Conservation (phyloP, 37 sponge, comb jelly and placozoan species). For the Ianthella basta region DNA sequence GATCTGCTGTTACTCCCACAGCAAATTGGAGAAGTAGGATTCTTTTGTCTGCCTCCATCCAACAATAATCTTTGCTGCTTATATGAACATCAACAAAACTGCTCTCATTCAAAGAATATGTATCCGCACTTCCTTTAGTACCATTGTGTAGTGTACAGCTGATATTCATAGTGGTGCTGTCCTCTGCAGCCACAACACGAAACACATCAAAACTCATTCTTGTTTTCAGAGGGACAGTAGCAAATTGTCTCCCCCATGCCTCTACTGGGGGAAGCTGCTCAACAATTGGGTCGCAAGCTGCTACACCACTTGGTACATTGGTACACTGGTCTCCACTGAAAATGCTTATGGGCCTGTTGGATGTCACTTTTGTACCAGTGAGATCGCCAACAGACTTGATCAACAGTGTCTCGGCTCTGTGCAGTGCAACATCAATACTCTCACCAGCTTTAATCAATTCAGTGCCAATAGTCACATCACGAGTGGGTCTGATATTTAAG, state of each 20-base stretch:
- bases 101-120: slow-evolving; percentile 14
- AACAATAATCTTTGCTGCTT: slow-evolving; percentile 24
- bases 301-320: slow-evolving; percentile 15
- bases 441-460: no score
- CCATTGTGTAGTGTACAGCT: slow-evolving; percentile 22
- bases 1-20: slow-evolving; percentile 26
- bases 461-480: no score
- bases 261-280: slow-evolving; percentile 66
- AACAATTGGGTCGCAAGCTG: slow-evolving; percentile 54
- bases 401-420: slow-evolving; percentile 15
- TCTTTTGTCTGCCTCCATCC: slow-evolving; percentile 43
- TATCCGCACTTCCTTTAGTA: neutral
- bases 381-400: slow-evolving; percentile 15
- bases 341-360: slow-evolving; percentile 47
- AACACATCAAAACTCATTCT: slow-evolving; percentile 29
- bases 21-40: slow-evolving; percentile 52
- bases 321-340: slow-evolving; percentile 45
- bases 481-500: slow-evolving; percentile 9
- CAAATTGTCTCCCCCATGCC: slow-evolving; percentile 61
- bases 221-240: slow-evolving; percentile 38
- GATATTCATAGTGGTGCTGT: slow-evolving; percentile 42
- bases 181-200: slow-evolving; percentile 37
- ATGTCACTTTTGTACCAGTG: slow-evolving; percentile 46
- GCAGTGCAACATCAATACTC: neutral
- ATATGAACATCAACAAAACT: slow-evolving; percentile 31